Base-by-base conservation (phyloP, 1,140 invertebrate genomes). In the Trichonephila clavata region DNA sequence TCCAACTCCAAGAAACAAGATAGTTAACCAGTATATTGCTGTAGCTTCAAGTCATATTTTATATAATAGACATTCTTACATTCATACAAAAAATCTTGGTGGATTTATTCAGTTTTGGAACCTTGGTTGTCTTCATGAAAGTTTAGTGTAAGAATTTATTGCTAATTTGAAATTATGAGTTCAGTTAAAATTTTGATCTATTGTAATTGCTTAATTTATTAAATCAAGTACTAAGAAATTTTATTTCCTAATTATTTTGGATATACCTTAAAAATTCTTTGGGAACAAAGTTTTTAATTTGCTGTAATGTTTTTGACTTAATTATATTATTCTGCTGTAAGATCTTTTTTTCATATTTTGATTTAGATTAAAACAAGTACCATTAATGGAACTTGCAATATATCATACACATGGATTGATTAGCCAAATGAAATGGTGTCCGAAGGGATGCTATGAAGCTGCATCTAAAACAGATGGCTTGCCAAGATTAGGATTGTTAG, bases 361-460 rank as follows among this genome's bases (percentile, higher is more conserved):
- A 71, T 77, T 39, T 32, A 77, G 71, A 14, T 77, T 77, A 39
- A 77, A 77, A 18, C 27, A 27, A 16, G 43, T 27, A 7, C 96
- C 96, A 10, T 94, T 92, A 83, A 95, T 97, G 87, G 95, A 95
- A 4, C 96, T 97, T 90, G 96, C 96, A 2, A 95, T 98, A 86
- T 96, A 96, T 43, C 97, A 97, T 94, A 96, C 97, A 32, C 96
- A 96, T 94, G 97, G 97, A n/a, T 96, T 96, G 13, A 95, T 97
- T 21, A 97, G 97, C 97, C 96, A 96, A 61, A 96, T 98, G 95
- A 97, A 97, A 95, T 98, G 97, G 97, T 98, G 97, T 96, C 97
- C 97, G n/a, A 97, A 97, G 0, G 97, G 97, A 4, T 94, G 86
- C 43, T 57, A 84, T n/a, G 43, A 92, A 27, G 32, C 24, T 24